These are phyloP conservation scores for Oryzias dopingdopingensis DNA, from an alignment of 2,797 vertebrate species.

Conservation along the genomic window DNA sequence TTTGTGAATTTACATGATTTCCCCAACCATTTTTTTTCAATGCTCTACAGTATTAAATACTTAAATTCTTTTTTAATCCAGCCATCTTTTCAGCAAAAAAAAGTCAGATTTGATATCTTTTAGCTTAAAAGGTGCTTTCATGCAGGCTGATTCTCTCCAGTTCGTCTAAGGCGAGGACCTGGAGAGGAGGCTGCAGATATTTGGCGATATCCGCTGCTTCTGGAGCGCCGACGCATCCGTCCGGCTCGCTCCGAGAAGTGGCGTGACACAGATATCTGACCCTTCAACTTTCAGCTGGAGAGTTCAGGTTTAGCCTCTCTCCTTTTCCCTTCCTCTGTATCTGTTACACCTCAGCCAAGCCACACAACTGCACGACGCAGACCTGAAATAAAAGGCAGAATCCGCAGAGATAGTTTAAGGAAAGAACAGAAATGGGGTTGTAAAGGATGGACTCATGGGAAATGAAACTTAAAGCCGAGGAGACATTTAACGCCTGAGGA, in stretches of 20 bases:
- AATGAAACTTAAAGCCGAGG: conserved; percentile 39
- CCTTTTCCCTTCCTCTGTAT: conserved; percentile 6
- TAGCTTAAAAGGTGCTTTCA: conserved; percentile 77
- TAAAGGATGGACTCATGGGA: conserved; percentile 38
- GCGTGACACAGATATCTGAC: conserved; percentile 39
- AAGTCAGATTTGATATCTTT: conserved; percentile 58
- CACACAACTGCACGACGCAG: conserved; percentile 30
- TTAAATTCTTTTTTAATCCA: conserved; percentile 53
- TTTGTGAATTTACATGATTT: conserved; percentile 52
- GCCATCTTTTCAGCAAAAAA: conserved; percentile 80
- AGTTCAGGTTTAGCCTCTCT: conserved; percentile 33
- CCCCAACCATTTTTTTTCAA: conserved; percentile 49
- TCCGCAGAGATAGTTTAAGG: conserved; percentile 47
- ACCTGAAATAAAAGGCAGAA: conserved; percentile 45
- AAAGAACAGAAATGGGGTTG: conserved; percentile 19
- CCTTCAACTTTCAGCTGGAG: conserved; percentile 60
- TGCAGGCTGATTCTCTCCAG: conserved; percentile 65
- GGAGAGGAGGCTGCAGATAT: conserved; percentile 8
- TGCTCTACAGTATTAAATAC: conserved; percentile 69
- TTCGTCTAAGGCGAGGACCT: conserved; percentile 50
- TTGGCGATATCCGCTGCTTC: conserved; percentile 17
- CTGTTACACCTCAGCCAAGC: conserved; percentile 32
- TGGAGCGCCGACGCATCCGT: conserved; percentile 4
- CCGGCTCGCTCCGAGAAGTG: conserved; percentile 15
- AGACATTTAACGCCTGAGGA: conserved; percentile 63